Base-by-base conservation (phyloP, 2,888 invertebrate species). In the Oscheius myriophilus region DNA sequence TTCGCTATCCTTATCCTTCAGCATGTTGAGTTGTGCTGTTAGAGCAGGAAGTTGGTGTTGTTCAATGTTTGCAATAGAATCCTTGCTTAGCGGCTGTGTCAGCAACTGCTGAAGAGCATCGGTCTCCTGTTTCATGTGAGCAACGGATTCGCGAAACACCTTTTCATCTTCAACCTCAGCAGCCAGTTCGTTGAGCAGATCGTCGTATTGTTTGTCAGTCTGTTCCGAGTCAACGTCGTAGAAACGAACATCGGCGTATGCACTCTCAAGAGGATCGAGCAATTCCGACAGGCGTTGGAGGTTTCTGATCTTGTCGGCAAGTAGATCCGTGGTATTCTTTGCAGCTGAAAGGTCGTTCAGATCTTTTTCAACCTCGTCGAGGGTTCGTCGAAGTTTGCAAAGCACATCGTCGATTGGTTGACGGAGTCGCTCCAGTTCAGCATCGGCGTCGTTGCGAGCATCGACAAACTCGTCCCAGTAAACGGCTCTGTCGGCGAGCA, bases 171-270 rank as follows among this genome's bases (percentile, higher is more conserved):
- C 69, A 45, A 75, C 62, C 45, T 77, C 77, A 14, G 65, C 57
- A 45, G 42, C 59, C 42, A 78, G 43, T 25, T 72, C 75, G 53
- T 61, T 66, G 51, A 75, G 68, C 12, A 72, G 67, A 53, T 80
- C 76, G 42, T 76, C 78, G 69, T 72, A 78, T 42, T 79, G 76
- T 26, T 76, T 70, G 46, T 73, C 69, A 51, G 72, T 71, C 61
- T 82, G 77, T 51, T 82, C 79, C 51, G 75, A 68, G 46, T 82
- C 80, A 12, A 78, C 76, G 49, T 82, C 79, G 64, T 78, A 69
- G 73, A 82, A 82, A 63, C 81, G 78, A 21, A 80, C 79, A 63
- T 80, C 80, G n/a, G 77, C 73, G 58, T 80, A 76, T n/a, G 79
- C 79, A 61, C 71, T 78, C 53, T 76, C 82, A 45, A 80, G 76